Evolutionary conservation across 2,888 invertebrate species (phyloP).

Genomic region (Iphiclides podalirius): DNA sequence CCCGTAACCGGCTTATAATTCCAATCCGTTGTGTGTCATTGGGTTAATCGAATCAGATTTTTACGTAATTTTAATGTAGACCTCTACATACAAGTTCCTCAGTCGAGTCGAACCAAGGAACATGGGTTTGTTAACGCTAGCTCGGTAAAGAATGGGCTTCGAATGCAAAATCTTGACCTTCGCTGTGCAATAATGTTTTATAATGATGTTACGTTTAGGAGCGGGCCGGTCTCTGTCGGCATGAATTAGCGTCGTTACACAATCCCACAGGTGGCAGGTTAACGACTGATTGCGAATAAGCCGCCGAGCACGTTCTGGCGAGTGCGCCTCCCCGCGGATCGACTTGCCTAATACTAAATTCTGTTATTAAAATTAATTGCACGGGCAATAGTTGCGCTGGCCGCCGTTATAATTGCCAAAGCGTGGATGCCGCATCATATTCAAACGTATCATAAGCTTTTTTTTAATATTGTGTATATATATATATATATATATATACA

Average conservation of each 20-base stretch:
- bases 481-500: too few species aligned
- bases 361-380: constrained; percentile 43
- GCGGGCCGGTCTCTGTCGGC: constrained; percentile 27
- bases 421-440: constrained; percentile 10
- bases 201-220: constrained; percentile 33
- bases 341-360: constrained; percentile 37
- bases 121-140: background rate
- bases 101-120: background rate
- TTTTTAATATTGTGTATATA: too few species aligned
- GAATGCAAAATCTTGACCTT: constrained; percentile 34
- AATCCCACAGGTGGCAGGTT: constrained; percentile 39
- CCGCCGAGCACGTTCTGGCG: constrained; percentile 42
- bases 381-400: constrained; percentile 26
- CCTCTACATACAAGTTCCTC: too few species aligned
- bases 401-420: constrained; percentile 16
- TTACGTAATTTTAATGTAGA: background rate
- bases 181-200: constrained; percentile 34
- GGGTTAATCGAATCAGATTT: constrained; percentile 7
- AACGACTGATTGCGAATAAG: constrained; percentile 55
- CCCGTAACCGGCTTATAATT: background rate
- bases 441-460: constrained; percentile 5
- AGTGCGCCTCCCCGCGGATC: constrained; percentile 25
- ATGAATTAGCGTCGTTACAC: constrained; percentile 39
- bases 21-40: background rate
- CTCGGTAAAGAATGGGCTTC: background rate